A percentile compares a stretch with the other conserved stretches of the same genome.
phyloP scores from a whole-genome alignment of 2,113 vertebrate genomes.

The Pardalotus punctatus region DNA sequence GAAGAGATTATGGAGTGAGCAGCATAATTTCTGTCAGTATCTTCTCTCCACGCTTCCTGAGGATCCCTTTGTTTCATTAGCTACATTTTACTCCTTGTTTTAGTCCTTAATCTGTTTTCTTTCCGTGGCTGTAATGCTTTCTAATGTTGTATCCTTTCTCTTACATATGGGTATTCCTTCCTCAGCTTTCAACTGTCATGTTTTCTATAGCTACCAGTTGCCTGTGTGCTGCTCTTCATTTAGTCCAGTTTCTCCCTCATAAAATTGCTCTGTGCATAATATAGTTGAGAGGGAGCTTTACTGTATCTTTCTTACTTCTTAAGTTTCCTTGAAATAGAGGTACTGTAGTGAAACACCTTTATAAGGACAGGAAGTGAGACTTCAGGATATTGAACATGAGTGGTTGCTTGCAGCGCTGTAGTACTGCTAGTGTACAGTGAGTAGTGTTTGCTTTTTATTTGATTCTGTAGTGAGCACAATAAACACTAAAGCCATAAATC shows the following conservation, averaged over 20 bases:
- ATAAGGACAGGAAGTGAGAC: neutral
- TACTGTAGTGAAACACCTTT: neutral
- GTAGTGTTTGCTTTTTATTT: neutral
- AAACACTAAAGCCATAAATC: neutral
- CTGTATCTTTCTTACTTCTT: neutral
- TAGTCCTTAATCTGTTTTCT: neutral
- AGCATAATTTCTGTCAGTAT: neutral
- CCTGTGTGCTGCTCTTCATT: neutral
- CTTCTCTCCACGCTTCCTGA: neutral
- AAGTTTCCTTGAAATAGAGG: neutral
- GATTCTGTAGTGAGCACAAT: neutral
- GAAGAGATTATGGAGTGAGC: neutral
- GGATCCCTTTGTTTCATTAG: neutral
- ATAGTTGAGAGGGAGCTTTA: neutral
- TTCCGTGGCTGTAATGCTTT: neutral
- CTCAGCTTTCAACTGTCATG: neutral
- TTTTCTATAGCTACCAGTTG: neutral
- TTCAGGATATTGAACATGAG: rapidly evolving
- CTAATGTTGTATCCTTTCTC: neutral
- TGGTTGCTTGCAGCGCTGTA: neutral
- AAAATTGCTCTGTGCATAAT: neutral
- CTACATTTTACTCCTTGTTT: neutral
- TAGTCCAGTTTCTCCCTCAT: neutral
- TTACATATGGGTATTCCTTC: rapidly evolving
- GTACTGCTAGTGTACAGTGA: neutral